These are phyloP conservation scores for Idaea aversata DNA, from an alignment of 2,888 invertebrate species.

Conservation along the genomic window DNA sequence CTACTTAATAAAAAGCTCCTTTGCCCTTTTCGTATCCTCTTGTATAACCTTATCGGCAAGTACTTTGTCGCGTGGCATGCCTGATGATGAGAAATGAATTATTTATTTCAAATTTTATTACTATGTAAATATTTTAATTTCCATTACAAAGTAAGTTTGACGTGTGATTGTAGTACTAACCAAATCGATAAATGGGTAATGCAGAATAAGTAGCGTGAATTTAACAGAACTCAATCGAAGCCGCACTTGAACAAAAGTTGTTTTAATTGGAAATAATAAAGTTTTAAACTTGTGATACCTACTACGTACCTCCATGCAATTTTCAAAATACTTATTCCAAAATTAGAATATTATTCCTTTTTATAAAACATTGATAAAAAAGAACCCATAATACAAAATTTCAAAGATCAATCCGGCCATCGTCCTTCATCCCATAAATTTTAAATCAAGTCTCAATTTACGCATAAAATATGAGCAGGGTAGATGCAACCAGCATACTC, in stretches of 20 bases:
- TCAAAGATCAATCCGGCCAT: background rate
- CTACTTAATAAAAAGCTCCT: slow-evolving; percentile 73
- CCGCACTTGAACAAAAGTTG: no score
- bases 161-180: slow-evolving; percentile 18
- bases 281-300: no score
- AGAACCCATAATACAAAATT: background rate
- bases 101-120: slow-evolving; percentile 62
- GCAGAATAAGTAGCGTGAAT: no score
- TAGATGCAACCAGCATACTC: slow-evolving; percentile 55
- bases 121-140: slow-evolving; percentile 44
- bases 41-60: slow-evolving; percentile 63
- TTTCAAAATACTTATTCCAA: no score
- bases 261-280: background rate
- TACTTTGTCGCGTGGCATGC: slow-evolving; percentile 70
- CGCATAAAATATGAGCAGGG: slow-evolving; percentile 48
- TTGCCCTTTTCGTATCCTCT: slow-evolving; percentile 67
- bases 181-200: background rate
- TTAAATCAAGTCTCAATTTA: slow-evolving; percentile 32
- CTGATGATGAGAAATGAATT: slow-evolving; percentile 73
- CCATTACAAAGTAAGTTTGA: slow-evolving; percentile 33
- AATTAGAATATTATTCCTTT: no score
- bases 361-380: background rate
- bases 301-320: no score
- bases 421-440: background rate
- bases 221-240: no score